phyloP scores from a whole-genome alignment of 1,140 invertebrate genomes.

The Brachystomella parvula region DNA sequence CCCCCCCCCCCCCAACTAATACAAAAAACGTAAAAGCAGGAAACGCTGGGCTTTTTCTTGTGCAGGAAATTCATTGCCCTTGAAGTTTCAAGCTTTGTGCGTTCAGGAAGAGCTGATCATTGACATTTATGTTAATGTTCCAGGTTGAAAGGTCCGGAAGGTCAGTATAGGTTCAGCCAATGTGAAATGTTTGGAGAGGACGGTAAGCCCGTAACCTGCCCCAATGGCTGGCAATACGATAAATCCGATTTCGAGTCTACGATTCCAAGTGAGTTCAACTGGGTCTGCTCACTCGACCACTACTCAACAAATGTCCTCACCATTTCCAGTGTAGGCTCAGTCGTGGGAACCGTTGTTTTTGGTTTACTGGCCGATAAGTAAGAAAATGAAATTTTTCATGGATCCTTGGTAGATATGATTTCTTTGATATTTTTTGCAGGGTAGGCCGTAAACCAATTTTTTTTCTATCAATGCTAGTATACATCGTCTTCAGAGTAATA shows the following conservation, averaged over 20 bases:
- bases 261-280: constrained; percentile 28
- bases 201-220: constrained; percentile 13
- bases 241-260: constrained; percentile 24
- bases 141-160: constrained; percentile 21
- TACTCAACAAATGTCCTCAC: constrained; percentile 33
- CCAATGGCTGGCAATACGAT: constrained; percentile 33
- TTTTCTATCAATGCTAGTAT: constrained; percentile 29
- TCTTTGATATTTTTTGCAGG: constrained; percentile 16
- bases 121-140: background rate
- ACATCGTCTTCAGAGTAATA: constrained; percentile 30
- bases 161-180: constrained; percentile 15
- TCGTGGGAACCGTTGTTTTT: constrained; percentile 32
- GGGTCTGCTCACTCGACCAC: constrained; percentile 29
- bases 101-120: background rate
- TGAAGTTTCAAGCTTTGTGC: no score
- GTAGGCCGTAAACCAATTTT: constrained; percentile 34
- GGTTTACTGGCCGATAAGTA: constrained; percentile 32
- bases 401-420: background rate
- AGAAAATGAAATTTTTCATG: background rate
- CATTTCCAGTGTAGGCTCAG: constrained; percentile 22
- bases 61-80: no score
- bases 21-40: background rate
- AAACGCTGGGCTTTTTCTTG: background rate
- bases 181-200: constrained; percentile 26
- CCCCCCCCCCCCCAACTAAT: background rate